Base-by-base conservation (phyloP, 2,113 vertebrate species). In the Hypanus sabinus region DNA sequence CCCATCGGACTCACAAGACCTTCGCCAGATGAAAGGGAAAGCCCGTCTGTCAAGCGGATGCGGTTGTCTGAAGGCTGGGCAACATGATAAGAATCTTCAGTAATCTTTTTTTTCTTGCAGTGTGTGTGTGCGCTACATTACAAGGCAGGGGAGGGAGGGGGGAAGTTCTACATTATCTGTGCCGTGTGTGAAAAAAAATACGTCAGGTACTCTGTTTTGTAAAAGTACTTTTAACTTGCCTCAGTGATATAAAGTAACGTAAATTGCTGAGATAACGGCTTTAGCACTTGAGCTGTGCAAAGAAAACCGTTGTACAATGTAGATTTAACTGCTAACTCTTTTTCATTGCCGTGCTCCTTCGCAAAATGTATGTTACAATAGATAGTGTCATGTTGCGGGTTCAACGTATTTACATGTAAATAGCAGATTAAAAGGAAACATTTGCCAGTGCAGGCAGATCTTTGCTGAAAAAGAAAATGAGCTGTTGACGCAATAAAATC, bases 341-440 rank as follows among this genome's bases (percentile, higher is more conserved):
- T 98, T 98, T 98, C 97, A 98, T 97, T 98, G 97, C 98, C 98
- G 98, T 98, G 98, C 97, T 98, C 98, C 98, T 97, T 99, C 97
- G 98, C 98, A 98, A 99, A 98, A 98, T 98, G 98, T 99, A 98
- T 99, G 98, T 99, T 98, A 98, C 98, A 97, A 98, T 99, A 99
- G 98, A 99, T 98, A 98, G 98, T 98, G 98, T 99, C 98, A 99
- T 99, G 98, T 99, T 99, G 98, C 98, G 99, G 99, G 98, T 99
- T 99, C 99, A 99, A 99, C 98, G 98, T 99, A 99, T 99, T 99
- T 99, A 99, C 97, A 96, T 99, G 99, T 99, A 99, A 98, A 99
- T 99, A 99, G 97, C 97, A 95, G 95, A 87, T 93, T 96, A 97
- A 97, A 97, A 95, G 95, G 97, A 97, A 97, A 96, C 97, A 96